Conservation (phyloP, 2,888 invertebrate genomes). For the Stegana nigrithorax region DNA sequence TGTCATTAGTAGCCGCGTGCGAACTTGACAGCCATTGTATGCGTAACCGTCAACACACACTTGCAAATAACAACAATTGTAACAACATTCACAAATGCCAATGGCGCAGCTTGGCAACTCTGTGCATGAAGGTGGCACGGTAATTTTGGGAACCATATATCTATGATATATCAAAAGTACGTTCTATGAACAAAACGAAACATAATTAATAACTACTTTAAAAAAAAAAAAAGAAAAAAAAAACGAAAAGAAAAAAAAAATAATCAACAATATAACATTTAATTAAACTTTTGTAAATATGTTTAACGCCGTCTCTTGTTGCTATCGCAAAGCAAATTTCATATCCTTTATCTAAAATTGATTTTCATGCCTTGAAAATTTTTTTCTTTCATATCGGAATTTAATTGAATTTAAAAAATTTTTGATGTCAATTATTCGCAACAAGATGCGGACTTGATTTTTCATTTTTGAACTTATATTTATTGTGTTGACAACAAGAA, state of each 20-base stretch:
- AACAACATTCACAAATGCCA: neutral
- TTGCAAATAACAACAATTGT: constrained; percentile 20
- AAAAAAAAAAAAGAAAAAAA: too few species aligned
- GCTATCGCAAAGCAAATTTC: too few species aligned
- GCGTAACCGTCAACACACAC: constrained; percentile 40
- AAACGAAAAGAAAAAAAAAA: constrained; percentile 26
- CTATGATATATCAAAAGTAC: constrained; percentile 97
- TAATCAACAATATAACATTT: neutral
- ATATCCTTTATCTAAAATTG: constrained; percentile 1
- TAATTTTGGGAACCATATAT: constrained; percentile 94
- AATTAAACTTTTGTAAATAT: neutral
- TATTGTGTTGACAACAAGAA: constrained; percentile 29
- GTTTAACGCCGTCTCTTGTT: too few species aligned
- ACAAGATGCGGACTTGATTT: neutral
- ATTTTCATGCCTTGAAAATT: constrained; percentile 49
- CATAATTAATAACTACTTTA: too few species aligned
- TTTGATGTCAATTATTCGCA: constrained; percentile 37
- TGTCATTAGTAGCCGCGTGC: constrained; percentile 20
- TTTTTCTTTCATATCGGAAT: constrained; percentile 42
- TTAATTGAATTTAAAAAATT: constrained; percentile 48
- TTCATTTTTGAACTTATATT: constrained; percentile 21
- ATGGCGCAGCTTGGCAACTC: neutral
- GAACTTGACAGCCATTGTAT: neutral
- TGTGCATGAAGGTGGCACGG: constrained; percentile 71
- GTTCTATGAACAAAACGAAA: constrained; percentile 86